phyloP scores from a whole-genome alignment of 2,797 vertebrate species.

The Pelochelys cantorii region DNA sequence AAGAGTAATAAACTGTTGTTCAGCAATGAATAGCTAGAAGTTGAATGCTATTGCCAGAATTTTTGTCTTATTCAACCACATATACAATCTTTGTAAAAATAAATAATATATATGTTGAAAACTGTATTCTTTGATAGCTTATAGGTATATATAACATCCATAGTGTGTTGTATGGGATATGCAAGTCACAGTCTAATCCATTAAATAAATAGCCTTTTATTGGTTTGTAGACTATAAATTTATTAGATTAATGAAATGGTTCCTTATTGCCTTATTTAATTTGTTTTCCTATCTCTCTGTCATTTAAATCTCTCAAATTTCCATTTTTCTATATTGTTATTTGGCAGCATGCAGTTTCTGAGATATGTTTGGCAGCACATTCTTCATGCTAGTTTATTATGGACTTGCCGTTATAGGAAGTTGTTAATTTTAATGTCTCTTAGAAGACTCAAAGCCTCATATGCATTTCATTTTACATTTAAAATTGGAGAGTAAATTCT shows the following conservation, averaged over 20 bases:
- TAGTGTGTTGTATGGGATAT: not conserved
- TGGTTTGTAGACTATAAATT: not conserved
- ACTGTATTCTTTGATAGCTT: not conserved
- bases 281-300: not conserved
- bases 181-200: not conserved
- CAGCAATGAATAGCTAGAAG: not conserved
- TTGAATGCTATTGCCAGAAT: not conserved
- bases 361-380: not conserved
- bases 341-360: not conserved
- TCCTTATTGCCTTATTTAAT: not conserved
- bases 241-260: not conserved
- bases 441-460: not conserved
- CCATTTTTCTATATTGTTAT: not conserved
- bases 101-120: not conserved
- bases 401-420: not conserved
- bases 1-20: not conserved
- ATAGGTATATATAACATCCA: not conserved
- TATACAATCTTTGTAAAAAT: not conserved
- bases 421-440: not conserved
- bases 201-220: not conserved
- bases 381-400: not conserved
- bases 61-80: not conserved
- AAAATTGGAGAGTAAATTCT: not conserved
- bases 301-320: not conserved
- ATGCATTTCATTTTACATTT: not conserved